Evolutionary conservation across 2,888 invertebrate genomes (phyloP), one percentile per base, ranked within the genome.

Genomic region (Ptilodon capucinus): DNA sequence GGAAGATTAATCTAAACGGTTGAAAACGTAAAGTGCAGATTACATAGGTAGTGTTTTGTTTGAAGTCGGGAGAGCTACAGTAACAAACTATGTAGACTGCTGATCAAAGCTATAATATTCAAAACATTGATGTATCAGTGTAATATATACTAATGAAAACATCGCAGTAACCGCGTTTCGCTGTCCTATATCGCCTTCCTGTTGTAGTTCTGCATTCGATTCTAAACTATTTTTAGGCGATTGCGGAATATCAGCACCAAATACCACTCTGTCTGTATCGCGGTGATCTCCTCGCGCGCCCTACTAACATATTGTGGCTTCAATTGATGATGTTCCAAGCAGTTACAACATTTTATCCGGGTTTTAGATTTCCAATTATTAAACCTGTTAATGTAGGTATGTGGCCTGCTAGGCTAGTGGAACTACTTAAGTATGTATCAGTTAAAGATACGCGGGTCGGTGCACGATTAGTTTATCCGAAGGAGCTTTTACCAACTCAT

Each of bases 401-500:
- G 16, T 14, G 48, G 47, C n/a, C n/a, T n/a, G n/a, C 7, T 40
- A 48, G 41, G 46, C 51, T 41, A 60, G 44, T 51, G 48, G 45
- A 42, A 41, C 49, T 45, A 44, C 32, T 48, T 48, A 47, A 30
- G 47, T 39, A 42, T 18, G 30, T 48, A 43, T 44, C 44, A 34
- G 50, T 47, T 58, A 34, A 57, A 44, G 52, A 57, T 45, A 57
- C 44, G 49, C 51, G 11, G 48, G 53, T 51, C 48, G 43, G 51
- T 59, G 42, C 48, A 57, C 47, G 58, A 63, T 60, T 52, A 58
- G 53, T 57, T 54, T 79, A 82, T 81, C 78, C 69, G 58, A 75
- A 81, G 76, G 76, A 82, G 84, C 81, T 86, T 86, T 87, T 84
- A 83, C 83, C 76, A 74, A 60, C 73, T 81, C 81, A 84, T 85